Evolutionary conservation across 2,888 invertebrate genomes (phyloP).

Genomic region (Criorhina ranunculi): DNA sequence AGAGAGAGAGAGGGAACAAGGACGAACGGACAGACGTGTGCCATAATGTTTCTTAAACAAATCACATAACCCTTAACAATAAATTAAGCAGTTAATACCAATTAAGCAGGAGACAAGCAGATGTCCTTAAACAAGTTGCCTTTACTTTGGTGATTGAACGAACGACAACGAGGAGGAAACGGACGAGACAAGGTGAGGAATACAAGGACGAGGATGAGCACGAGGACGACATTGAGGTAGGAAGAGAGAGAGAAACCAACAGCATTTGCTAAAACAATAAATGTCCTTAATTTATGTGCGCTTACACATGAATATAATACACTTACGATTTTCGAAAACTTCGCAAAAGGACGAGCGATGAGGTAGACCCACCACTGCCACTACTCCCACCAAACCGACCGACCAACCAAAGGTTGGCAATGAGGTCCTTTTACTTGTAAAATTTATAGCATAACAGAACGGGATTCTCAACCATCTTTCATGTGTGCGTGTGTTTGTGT

Average conservation of each 20-base stretch:
- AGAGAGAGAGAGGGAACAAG: not conserved
- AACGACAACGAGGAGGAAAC: conserved; percentile 14
- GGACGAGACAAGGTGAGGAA: not conserved
- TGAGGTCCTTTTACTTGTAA: conserved; percentile 66
- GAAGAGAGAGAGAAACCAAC: conserved; percentile 67
- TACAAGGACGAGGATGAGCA: not conserved
- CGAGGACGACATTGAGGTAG: not conserved
- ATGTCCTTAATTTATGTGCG: conserved; percentile 80
- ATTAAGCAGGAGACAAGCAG: conserved; percentile 83
- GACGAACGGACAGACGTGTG: conserved; percentile 70
- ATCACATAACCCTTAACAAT: conserved; percentile 83
- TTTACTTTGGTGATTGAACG: conserved; percentile 71
- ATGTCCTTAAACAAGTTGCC: conserved; percentile 80
- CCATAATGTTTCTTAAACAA: conserved; percentile 82
- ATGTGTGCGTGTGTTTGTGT: not conserved
- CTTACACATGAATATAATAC: conserved; percentile 77
- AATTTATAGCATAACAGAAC: conserved; percentile 69
- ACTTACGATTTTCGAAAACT: conserved; percentile 76
- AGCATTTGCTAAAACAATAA: conserved; percentile 78
- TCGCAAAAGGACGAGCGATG: conserved; percentile 53
- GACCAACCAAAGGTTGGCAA: conserved; percentile 73
- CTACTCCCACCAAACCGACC: not conserved
- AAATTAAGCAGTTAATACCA: conserved; percentile 84
- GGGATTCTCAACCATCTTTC: conserved; percentile 34
- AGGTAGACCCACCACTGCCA: conserved; percentile 25